Percentiles rank a stretch among this genome's conserved stretches.
Evolutionary conservation across 2,797 vertebrate species (phyloP).

Genomic region (Microctenopoma lineatum): DNA sequence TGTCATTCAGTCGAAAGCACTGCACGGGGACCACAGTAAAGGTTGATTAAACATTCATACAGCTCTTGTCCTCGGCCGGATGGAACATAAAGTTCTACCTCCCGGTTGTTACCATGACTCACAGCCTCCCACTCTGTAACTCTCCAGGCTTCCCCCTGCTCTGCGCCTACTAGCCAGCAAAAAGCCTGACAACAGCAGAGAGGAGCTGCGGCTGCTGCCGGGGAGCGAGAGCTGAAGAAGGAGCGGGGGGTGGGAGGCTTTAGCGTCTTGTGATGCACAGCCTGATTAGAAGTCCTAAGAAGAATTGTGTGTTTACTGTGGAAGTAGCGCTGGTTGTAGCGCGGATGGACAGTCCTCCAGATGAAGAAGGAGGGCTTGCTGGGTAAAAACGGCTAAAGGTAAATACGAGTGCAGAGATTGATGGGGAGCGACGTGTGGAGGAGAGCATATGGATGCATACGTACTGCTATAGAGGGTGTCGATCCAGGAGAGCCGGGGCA

Average conservation of each 20-base stretch:
- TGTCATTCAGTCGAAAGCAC: constrained; percentile 13
- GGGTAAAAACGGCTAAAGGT: constrained; percentile 44
- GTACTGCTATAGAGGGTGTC: constrained; percentile 98
- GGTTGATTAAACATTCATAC: constrained; percentile 63
- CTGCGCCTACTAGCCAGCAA: constrained; percentile 11
- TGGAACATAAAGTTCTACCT: constrained; percentile 72
- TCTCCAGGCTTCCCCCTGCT: constrained; percentile 41
- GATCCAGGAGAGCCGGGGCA: constrained; percentile 97
- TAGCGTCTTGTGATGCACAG: constrained; percentile 55
- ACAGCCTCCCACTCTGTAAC: constrained; percentile 27
- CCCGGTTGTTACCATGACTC: constrained; percentile 48
- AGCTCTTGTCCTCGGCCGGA: constrained; percentile 55
- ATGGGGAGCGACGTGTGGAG: constrained; percentile 37
- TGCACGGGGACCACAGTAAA: constrained; percentile 39
- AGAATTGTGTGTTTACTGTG: constrained; percentile 47
- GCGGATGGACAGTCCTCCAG: constrained; percentile 42
- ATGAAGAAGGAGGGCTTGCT: constrained; percentile 7
- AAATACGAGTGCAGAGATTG: constrained; percentile 33
- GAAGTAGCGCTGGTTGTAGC: constrained; percentile 30
- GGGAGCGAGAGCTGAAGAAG: not conserved
- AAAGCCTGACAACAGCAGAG: constrained; percentile 26
- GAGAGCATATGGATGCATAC: constrained; percentile 71
- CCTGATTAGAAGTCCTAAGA: constrained; percentile 55
- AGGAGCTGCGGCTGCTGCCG: constrained; percentile 29
- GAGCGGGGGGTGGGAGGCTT: not conserved